A percentile compares a stretch with the other conserved stretches of the same genome.
Evolutionary conservation across 2,888 invertebrate genomes (phyloP).

Genomic region (Napeogenes inachia): DNA sequence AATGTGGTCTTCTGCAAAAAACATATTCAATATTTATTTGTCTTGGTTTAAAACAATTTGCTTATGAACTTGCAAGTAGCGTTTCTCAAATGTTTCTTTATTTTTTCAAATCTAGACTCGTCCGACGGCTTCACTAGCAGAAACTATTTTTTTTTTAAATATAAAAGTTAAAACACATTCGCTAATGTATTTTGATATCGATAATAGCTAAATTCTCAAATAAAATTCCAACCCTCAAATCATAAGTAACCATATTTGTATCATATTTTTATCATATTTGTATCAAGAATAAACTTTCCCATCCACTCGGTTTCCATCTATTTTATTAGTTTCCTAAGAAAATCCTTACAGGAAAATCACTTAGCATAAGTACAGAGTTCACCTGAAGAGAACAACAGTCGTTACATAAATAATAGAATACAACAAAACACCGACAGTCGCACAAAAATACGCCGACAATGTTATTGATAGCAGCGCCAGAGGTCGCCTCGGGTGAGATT

Average conservation of each 20-base stretch:
- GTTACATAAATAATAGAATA: slow-evolving; percentile 73
- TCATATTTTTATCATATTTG: too few relatives aligned
- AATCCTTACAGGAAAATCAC: slow-evolving; percentile 38
- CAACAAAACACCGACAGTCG: slow-evolving; percentile 52
- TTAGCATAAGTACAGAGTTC: slow-evolving; percentile 67
- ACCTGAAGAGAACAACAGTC: slow-evolving; percentile 69
- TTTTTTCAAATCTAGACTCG: too few relatives aligned
- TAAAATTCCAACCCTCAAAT: too few relatives aligned
- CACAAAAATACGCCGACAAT: slow-evolving; percentile 48
- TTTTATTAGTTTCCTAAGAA: slow-evolving; percentile 4
- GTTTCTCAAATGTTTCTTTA: too few relatives aligned
- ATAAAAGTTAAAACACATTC: too few relatives aligned
- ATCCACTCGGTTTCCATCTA: neutral
- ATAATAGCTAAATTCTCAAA: too few relatives aligned
- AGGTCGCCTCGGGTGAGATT: neutral
- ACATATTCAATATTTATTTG: neutral
- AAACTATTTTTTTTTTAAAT: too few relatives aligned
- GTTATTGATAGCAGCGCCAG: slow-evolving; percentile 39
- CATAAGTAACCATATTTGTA: too few relatives aligned
- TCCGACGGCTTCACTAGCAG: too few relatives aligned
- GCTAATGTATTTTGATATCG: too few relatives aligned
- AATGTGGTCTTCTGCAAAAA: neutral
- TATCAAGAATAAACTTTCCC: neutral
- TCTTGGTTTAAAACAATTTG: neutral
- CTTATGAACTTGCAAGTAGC: neutral